Base-by-base conservation (phyloP, 2,888 invertebrate genomes). In the Incurvaria masculella region DNA sequence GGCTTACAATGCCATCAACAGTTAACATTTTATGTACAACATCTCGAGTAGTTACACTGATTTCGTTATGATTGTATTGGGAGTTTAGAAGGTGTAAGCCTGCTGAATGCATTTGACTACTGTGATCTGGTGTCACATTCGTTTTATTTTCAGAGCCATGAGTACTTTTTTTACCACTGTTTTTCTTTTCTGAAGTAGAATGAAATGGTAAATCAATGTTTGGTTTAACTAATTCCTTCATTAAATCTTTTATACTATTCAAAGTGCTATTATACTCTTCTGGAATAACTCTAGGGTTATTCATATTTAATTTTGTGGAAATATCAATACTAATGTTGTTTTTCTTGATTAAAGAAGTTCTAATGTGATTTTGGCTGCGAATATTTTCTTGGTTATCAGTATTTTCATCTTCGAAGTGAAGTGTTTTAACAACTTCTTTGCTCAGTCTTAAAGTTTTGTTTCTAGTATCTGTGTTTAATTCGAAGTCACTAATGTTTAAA, bases 171-270 rank as follows among this genome's bases (percentile, higher is more conserved):
- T n/a, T n/a, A n/a, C n/a, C n/a, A n/a, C n/a, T n/a, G n/a, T n/a
- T n/a, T n/a, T n/a, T n/a, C n/a, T n/a, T n/a, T n/a, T n/a, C n/a
- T n/a, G n/a, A n/a, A n/a, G n/a, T n/a, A n/a, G n/a, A n/a, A n/a
- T n/a, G 10, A 23, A 63, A 68, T 0, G 69, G 68, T 23, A 55
- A 53, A 21, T 74, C 72, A 0, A 61, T 57, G 44, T 62, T 60
- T 0, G 78, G 78, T 48, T 78, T 75, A 0, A 72, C 67, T 19
- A 76, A 56, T 54, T 78, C 78, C 2, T 58, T 54, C 72, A 76
- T 73, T 1, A 76, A 55, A 2, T 65, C 62, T 46, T 78, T 76
- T 0, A 76, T 56, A 2, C 61, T 65, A 10, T 72, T 68, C 0
- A 69, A 60, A 0, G 71, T 64, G 6, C 69, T 65, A 50, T 63